Evolutionary conservation across 2,888 invertebrate genomes (phyloP).

Genomic region (Drosophila borealis): DNA sequence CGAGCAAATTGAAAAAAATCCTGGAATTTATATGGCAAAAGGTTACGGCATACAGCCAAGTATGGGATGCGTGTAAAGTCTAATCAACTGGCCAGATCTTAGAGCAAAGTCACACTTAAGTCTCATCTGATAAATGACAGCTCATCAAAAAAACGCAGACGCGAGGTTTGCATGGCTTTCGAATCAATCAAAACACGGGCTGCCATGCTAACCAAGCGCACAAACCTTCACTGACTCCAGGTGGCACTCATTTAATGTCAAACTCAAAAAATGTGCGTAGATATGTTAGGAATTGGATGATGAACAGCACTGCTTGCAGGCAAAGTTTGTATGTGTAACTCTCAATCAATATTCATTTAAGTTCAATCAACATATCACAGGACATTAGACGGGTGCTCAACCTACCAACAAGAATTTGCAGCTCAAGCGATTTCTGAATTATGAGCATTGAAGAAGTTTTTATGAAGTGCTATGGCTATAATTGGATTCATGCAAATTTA

Average conservation of each 20-base stretch:
- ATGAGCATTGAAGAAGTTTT: not conserved
- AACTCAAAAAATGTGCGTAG: not conserved
- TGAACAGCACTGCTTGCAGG: too few relatives aligned
- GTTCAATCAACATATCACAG: not conserved
- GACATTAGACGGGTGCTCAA: not conserved
- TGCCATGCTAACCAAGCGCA: not conserved
- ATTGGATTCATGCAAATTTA: not conserved
- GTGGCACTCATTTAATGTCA: too few relatives aligned
- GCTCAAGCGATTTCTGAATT: not conserved
- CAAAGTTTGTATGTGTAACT: not conserved
- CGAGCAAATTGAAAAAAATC: conserved; percentile 61
- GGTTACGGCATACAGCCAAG: conserved; percentile 6
- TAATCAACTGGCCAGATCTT: conserved; percentile 15
- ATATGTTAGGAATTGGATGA: too few relatives aligned
- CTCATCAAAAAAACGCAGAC: conserved; percentile 38
- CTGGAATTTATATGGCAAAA: conserved; percentile 45
- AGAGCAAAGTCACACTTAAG: conserved; percentile 21
- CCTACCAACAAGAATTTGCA: not conserved
- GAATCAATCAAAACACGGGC: conserved; percentile 42
- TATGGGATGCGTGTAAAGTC: conserved; percentile 7
- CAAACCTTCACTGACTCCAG: not conserved
- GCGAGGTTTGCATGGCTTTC: conserved; percentile 18
- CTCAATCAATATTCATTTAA: conserved; percentile 5
- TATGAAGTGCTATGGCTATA: not conserved
- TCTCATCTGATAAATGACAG: conserved; percentile 54